Conservation (phyloP, 2,113 vertebrate species). For the Rhynchomys soricoides region DNA sequence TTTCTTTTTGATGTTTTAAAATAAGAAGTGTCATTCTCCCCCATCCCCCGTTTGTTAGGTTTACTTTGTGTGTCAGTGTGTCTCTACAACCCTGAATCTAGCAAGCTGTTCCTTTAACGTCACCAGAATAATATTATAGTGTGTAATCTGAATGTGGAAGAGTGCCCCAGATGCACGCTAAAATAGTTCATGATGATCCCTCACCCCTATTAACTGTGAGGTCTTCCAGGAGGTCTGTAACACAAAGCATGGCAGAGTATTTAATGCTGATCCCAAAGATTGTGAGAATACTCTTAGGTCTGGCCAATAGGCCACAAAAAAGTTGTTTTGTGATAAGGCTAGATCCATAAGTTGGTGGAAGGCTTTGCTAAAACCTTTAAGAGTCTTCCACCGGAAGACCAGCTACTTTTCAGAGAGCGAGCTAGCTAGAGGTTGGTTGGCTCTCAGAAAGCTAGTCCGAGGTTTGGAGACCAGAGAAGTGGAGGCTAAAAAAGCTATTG, state of each 20-base stretch:
- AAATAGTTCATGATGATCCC: background rate
- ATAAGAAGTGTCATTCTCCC: background rate
- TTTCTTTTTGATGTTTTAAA: background rate
- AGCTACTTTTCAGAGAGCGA: constrained; percentile 82
- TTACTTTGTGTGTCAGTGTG: background rate
- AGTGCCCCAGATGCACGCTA: background rate
- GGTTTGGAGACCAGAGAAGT: constrained; percentile 83
- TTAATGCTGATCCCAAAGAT: background rate
- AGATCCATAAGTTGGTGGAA: fast-evolving
- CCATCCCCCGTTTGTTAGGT: too few relatives aligned
- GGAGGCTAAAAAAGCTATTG: constrained; percentile 81
- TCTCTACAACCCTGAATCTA: background rate
- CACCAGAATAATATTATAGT: background rate
- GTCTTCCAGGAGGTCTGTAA: background rate
- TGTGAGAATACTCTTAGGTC: background rate
- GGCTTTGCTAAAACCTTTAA: background rate
- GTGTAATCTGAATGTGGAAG: background rate
- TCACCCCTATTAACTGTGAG: fast-evolving
- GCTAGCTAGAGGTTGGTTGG: constrained; percentile 74
- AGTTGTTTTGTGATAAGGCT: background rate
- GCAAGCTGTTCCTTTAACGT: background rate
- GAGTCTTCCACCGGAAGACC: fast-evolving
- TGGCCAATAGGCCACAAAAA: background rate
- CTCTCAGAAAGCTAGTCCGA: constrained; percentile 76
- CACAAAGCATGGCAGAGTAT: background rate